Evolutionary conservation across 2,113 vertebrate genomes (phyloP).

Genomic region (Nothoprocta pentlandii): DNA sequence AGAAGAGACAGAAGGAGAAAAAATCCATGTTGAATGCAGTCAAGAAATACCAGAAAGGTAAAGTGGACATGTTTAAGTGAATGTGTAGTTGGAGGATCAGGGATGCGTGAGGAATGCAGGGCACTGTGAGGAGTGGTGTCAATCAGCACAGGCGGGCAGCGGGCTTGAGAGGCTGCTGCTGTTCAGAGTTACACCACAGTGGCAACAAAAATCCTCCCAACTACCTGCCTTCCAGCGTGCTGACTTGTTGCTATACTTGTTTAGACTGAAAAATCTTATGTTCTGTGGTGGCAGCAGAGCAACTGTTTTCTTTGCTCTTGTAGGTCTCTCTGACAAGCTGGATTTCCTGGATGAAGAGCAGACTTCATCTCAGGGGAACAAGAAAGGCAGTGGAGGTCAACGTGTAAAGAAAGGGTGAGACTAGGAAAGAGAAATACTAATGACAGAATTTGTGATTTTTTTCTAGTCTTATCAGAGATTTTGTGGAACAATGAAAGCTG

Average conservation of each 20-base stretch:
- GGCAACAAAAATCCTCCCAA: not conserved
- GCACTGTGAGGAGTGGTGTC: not conserved
- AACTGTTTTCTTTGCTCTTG: not conserved
- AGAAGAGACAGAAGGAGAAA: constrained; percentile 96
- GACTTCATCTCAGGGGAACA: constrained; percentile 40
- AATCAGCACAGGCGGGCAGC: not conserved
- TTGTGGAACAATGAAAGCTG: not conserved
- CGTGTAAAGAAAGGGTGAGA: constrained; percentile 75
- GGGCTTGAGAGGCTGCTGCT: not conserved
- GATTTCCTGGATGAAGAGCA: constrained; percentile 95
- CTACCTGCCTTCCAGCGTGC: not conserved
- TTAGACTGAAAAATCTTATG: not conserved
- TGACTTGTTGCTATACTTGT: not conserved
- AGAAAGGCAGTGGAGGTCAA: constrained; percentile 65
- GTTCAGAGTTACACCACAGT: not conserved
- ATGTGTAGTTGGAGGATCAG: not conserved
- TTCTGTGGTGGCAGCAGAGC: not conserved
- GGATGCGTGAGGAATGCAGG: not conserved
- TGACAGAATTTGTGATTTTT: not conserved
- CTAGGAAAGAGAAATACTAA: not conserved
- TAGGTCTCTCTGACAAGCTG: constrained; percentile 96
- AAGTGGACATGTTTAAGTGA: not conserved
- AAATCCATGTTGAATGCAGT: constrained; percentile 92
- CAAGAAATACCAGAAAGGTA: constrained; percentile 98
- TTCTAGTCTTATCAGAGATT: not conserved